These are phyloP conservation scores for Lithobius niger DNA, from an alignment of 1,140 invertebrate species.

Conservation along the genomic window DNA sequence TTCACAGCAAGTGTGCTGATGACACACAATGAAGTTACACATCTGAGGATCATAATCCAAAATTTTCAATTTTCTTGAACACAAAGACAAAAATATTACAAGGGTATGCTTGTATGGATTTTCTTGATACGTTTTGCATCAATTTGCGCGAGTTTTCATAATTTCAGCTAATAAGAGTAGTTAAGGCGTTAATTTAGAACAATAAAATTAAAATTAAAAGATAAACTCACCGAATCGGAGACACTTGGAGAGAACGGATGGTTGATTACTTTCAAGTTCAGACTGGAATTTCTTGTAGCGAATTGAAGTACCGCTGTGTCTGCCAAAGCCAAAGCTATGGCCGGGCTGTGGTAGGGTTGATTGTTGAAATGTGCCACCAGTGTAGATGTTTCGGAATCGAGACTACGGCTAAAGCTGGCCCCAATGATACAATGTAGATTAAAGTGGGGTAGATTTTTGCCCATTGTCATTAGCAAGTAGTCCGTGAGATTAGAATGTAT, in stretches of 20 bases:
- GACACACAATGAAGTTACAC: no score
- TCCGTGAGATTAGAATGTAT: slow-evolving; percentile 3
- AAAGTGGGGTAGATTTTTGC: slow-evolving; percentile 22
- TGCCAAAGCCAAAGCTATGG: slow-evolving; percentile 42
- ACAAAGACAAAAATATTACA: no score
- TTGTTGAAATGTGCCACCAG: slow-evolving; percentile 34
- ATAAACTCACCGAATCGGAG: slow-evolving; percentile 23
- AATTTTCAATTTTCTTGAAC: no score
- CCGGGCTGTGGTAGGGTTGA: slow-evolving; percentile 51
- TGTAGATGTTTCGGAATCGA: neutral
- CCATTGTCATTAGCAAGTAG: slow-evolving; percentile 13
- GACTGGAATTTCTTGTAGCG: slow-evolving; percentile 27
- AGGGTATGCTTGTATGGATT: no score
- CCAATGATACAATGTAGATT: slow-evolving; percentile 25
- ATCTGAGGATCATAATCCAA: no score
- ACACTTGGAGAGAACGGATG: slow-evolving; percentile 45
- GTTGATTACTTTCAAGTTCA: slow-evolving; percentile 44
- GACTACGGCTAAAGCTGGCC: slow-evolving; percentile 11
- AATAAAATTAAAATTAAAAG: no score
- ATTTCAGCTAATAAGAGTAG: no score
- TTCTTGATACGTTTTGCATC: no score
- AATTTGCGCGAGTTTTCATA: no score
- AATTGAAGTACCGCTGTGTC: slow-evolving; percentile 41
- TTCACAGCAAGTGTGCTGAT: no score
- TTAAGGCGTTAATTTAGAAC: no score